Conservation (phyloP, 2,113 vertebrate species). For the Epinephelus moara region DNA sequence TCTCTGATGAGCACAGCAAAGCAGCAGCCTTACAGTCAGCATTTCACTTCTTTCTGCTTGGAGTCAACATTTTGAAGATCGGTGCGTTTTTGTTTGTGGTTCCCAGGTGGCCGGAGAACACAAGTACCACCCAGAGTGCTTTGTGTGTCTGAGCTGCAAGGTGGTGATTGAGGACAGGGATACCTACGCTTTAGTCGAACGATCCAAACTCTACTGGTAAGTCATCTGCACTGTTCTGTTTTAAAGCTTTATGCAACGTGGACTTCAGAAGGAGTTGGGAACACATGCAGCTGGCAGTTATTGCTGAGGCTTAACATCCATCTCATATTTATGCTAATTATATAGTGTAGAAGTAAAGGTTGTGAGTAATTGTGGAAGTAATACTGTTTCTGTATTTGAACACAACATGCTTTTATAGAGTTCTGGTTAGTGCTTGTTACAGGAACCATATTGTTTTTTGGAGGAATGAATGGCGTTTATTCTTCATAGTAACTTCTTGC, state of each 20-base stretch:
- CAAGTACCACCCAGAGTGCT: slow-evolving; percentile 98
- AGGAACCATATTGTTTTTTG: neutral
- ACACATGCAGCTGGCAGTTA: neutral
- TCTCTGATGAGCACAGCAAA: slow-evolving; percentile 8
- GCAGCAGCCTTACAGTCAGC: neutral
- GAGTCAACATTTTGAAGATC: neutral
- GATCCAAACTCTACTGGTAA: slow-evolving; percentile 96
- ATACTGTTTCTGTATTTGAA: neutral
- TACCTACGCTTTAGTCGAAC: slow-evolving; percentile 94
- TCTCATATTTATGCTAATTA: neutral
- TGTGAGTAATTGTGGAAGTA: neutral
- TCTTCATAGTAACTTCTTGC: neutral
- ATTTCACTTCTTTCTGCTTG: neutral
- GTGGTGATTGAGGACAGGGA: slow-evolving; percentile 96
- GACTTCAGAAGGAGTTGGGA: neutral
- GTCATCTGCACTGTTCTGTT: neutral
- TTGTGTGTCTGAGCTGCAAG: slow-evolving; percentile 95
- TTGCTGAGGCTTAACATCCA: neutral
- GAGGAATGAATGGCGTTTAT: neutral
- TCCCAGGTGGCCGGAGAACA: slow-evolving; percentile 95
- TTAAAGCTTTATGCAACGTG: neutral
- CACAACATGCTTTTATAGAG: neutral
- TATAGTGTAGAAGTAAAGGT: neutral
- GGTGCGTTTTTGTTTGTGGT: slow-evolving; percentile 54
- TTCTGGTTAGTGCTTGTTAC: neutral